Conservation (phyloP, 2,888 invertebrate genomes). For the Scaptomyza polygonia region DNA sequence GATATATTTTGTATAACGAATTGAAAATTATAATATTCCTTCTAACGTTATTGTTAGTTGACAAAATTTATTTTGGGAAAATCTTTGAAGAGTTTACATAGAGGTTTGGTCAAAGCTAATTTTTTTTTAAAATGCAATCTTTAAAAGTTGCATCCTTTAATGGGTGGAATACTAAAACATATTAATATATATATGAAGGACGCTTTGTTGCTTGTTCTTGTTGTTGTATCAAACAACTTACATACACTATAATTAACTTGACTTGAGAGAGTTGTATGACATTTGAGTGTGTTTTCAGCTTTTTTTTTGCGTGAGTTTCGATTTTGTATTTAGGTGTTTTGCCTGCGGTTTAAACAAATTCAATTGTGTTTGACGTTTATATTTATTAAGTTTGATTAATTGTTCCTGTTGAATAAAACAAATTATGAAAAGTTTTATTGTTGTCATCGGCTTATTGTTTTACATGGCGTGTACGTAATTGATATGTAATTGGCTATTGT, state of each 20-base stretch:
- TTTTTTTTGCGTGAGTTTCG: slow-evolving; percentile 12
- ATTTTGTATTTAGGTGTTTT: slow-evolving; percentile 24
- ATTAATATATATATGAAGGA: slow-evolving; percentile 29
- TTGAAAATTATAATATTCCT: no score
- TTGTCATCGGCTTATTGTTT: slow-evolving; percentile 33
- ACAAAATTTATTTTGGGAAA: no score
- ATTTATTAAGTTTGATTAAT: not conserved
- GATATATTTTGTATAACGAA: no score
- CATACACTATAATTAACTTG: slow-evolving; percentile 10
- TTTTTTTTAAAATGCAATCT: no score
- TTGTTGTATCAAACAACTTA: slow-evolving; percentile 16
- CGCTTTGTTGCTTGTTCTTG: slow-evolving; percentile 35
- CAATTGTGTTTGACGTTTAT: slow-evolving; percentile 9
- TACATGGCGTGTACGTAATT: slow-evolving; percentile 49
- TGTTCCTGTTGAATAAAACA: slow-evolving; percentile 1
- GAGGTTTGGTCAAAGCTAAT: no score
- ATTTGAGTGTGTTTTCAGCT: not conserved
- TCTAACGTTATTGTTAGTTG: no score
- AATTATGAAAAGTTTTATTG: slow-evolving; percentile 13
- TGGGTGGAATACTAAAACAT: not conserved
- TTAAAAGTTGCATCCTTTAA: no score
- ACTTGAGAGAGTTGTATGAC: slow-evolving; percentile 3
- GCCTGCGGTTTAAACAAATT: slow-evolving; percentile 16
- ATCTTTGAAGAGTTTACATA: no score
- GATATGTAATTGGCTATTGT: slow-evolving; percentile 50